Base-by-base conservation (phyloP, 2,113 vertebrate species). In the Tachysurus fulvidraco region DNA sequence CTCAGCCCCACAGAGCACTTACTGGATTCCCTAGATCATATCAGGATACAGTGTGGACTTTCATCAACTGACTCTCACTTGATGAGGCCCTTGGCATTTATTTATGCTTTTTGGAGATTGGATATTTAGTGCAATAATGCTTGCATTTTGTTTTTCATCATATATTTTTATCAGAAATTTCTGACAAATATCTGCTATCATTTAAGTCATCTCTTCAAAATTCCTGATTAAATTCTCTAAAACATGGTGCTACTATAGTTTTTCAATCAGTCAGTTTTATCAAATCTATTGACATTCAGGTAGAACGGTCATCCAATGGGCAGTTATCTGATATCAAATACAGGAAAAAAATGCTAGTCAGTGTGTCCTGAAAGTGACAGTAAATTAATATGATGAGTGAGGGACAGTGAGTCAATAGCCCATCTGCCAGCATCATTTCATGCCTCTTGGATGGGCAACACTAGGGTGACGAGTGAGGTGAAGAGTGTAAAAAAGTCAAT, bases 291-390 rank as follows among this genome's bases (percentile, higher is more conserved):
- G 52, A 82, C 77, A 87, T 80, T 46, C 78, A 87, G 83, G 71
- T 74, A 81, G 44, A 79, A 76, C 4, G 13, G 85, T 87, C 81
- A 74, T 57, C 30, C 82, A 82, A 82, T 71, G 50, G 71, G 81
- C n/a, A 62, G 21, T 81, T 59, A 88, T 87, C 79, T 82, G 83
- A 90, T 90, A 88, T 81, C 81, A 88, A 86, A 71, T 88, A 71
- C 85, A 79, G 57, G 80, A 81, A 71, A 82, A 83, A 88, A 88
- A 87, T 4, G 23, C 44, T 44, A 76, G 73, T 87, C 87, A 88
- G 86, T 90, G 60, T 83, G 73, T 83, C 82, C 60, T 88, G 78
- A 86, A 87, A 88, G 87, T 87, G 87, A 90, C 87, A 90, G 85
- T 86, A 86, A 88, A 65, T 83, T 90, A 85, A 85, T 88, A 88